These are phyloP conservation scores for Agrochola lota DNA, from an alignment of 2,888 invertebrate genomes.

Conservation along the genomic window DNA sequence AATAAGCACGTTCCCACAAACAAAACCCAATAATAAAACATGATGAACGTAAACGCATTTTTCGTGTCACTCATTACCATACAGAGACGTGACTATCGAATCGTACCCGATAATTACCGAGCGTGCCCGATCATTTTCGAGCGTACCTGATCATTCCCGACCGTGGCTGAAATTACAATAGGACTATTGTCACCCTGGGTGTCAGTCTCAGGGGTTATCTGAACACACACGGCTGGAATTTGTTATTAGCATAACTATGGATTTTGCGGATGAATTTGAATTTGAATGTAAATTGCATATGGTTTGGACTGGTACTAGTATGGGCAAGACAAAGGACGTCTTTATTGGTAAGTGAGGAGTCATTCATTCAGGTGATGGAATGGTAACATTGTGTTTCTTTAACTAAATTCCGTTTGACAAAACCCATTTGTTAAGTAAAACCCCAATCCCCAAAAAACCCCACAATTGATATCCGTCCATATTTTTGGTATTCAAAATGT, in stretches of 20 bases:
- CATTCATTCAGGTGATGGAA: not conserved
- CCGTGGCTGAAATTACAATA: slow-evolving; percentile 39
- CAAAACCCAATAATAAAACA: slow-evolving; percentile 1
- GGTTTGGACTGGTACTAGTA: not conserved
- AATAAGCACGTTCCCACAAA: not conserved
- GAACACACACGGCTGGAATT: slow-evolving; percentile 46
- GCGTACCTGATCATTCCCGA: slow-evolving; percentile 12
- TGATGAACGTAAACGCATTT: slow-evolving; percentile 24
- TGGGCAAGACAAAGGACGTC: not conserved
- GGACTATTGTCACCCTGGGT: slow-evolving; percentile 27
- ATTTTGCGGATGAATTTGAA: slow-evolving; percentile 36
- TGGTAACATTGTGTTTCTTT: not conserved
- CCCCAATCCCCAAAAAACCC: too few species aligned
- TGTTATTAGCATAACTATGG: slow-evolving; percentile 56
- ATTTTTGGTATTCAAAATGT: not conserved
- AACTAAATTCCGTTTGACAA: not conserved
- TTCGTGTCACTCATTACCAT: slow-evolving; percentile 13
- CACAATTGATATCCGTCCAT: not conserved
- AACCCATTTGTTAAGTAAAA: too few species aligned
- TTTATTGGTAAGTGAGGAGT: not conserved
- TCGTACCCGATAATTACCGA: slow-evolving; percentile 25
- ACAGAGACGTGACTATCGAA: slow-evolving; percentile 20
- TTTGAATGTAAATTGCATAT: slow-evolving; percentile 52
- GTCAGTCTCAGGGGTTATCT: slow-evolving; percentile 27
- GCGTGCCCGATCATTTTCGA: slow-evolving; percentile 24